phyloP scores from a whole-genome alignment of 1,140 invertebrate genomes.

The Bombus soroeensis region DNA sequence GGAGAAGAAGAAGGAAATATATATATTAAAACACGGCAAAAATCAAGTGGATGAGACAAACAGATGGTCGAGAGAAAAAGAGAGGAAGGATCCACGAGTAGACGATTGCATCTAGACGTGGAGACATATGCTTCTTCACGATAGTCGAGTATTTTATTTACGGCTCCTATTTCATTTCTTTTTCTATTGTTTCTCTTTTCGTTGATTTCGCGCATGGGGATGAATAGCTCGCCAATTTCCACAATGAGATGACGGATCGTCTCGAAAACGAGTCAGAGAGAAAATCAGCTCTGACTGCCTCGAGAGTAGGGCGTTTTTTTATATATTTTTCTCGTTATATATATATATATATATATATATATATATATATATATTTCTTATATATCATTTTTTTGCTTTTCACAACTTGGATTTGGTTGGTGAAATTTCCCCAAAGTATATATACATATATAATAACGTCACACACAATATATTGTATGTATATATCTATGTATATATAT shows the following conservation, averaged over 20 bases:
- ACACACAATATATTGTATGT: slow-evolving; percentile 12
- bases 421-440: slow-evolving; percentile 14
- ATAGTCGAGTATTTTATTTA: not conserved
- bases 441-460: slow-evolving; percentile 10
- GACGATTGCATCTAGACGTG: not conserved
- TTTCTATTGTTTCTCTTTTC: not conserved
- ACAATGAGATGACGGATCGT: slow-evolving; percentile 9
- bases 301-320: not conserved
- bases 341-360: not conserved
- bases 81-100: slow-evolving; percentile 12
- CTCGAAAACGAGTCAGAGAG: slow-evolving; percentile 7
- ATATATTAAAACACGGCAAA: not conserved
- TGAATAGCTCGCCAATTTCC: not conserved
- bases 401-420: not conserved
- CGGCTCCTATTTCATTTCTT: not conserved
- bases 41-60: not conserved
- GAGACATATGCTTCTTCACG: not conserved
- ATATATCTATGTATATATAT: slow-evolving; percentile 8
- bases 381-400: not conserved
- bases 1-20: not conserved
- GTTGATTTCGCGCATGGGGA: not conserved
- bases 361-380: not conserved
- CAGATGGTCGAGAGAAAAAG: not conserved
- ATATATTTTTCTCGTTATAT: not conserved
- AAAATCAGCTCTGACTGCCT: not conserved